phyloP scores from a whole-genome alignment of 2,797 vertebrate species.

The Hippocampus kuda region DNA sequence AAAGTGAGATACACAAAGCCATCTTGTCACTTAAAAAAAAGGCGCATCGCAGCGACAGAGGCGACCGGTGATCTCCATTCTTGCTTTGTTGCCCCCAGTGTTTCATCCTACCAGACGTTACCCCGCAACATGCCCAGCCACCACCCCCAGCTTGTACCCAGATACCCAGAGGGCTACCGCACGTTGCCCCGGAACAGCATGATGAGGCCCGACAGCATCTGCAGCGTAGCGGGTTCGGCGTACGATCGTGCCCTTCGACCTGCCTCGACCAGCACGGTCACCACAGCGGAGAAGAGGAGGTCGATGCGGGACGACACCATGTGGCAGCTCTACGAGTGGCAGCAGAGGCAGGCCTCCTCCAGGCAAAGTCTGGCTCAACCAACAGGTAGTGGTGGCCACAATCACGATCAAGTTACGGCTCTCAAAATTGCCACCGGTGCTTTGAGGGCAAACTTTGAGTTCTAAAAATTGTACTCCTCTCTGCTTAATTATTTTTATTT shows the following conservation, averaged over 20 bases:
- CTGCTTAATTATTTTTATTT: background rate
- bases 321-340: conserved; percentile 99
- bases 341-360: conserved; percentile 85
- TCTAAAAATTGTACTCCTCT: too few relatives aligned
- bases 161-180: conserved; percentile 87
- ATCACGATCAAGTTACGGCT: too few relatives aligned
- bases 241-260: conserved; percentile 64
- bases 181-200: conserved; percentile 83
- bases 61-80: background rate
- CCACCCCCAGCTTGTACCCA: conserved; percentile 69
- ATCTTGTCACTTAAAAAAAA: background rate
- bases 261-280: conserved; percentile 33
- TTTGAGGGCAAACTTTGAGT: too few relatives aligned
- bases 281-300: conserved; percentile 74
- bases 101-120: conserved; percentile 86
- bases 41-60: background rate
- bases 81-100: conserved; percentile 48
- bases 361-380: conserved; percentile 65
- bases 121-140: conserved; percentile 97
- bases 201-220: conserved; percentile 78
- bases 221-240: conserved; percentile 56
- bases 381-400: conserved; percentile 29
- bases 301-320: conserved; percentile 92
- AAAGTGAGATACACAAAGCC: too few relatives aligned
- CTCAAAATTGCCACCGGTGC: too few relatives aligned